phyloP scores from a whole-genome alignment of 2,797 vertebrate species.

The Tadarida brasiliensis region DNA sequence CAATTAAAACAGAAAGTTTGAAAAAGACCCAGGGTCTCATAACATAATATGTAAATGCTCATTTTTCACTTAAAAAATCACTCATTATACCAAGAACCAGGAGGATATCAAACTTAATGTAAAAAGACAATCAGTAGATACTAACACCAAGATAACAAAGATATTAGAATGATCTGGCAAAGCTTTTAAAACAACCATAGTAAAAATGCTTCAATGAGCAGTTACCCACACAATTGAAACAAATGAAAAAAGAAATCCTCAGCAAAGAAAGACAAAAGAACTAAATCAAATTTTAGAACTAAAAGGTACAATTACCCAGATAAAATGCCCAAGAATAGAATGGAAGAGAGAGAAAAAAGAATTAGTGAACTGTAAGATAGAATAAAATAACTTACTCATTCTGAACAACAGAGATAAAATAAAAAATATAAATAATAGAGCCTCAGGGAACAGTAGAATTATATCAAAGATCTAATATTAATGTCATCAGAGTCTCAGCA shows the following conservation, averaged over 20 bases:
- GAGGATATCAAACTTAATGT: neutral
- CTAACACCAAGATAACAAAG: neutral
- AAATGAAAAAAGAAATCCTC: neutral
- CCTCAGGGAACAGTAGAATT: neutral
- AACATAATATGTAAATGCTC: neutral
- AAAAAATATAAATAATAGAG: neutral
- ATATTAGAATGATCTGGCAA: neutral
- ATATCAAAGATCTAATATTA: neutral
- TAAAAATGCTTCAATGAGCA: neutral
- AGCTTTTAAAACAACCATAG: constrained; percentile 12
- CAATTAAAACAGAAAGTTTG: neutral
- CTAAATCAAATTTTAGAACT: constrained; percentile 15
- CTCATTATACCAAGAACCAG: neutral
- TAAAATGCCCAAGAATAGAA: neutral
- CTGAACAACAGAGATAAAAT: neutral
- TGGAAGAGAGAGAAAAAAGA: neutral
- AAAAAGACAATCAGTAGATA: neutral
- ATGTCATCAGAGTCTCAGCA: neutral
- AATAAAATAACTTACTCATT: constrained; percentile 16
- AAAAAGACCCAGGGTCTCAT: neutral
- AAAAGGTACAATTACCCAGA: neutral
- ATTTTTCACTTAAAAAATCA: neutral
- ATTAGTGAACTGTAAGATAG: neutral
- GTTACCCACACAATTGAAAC: neutral
- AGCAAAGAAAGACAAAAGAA: neutral